Evolutionary conservation across 2,113 vertebrate species (phyloP).

Genomic region (Corydoras sp.): DNA sequence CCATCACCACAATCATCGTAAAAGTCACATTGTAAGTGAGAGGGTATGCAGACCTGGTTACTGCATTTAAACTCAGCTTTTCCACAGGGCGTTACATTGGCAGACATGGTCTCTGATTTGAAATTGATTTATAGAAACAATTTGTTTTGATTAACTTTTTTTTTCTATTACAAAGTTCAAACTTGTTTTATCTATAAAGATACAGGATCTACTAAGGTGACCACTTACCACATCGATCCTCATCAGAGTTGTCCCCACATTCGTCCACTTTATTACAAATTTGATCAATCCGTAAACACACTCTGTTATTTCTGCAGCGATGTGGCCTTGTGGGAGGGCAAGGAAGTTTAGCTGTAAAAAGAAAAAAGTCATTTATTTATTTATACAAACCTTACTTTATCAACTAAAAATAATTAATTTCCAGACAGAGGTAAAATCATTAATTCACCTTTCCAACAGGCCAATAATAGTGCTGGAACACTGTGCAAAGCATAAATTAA

Average conservation of each 20-base stretch:
- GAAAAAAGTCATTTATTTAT: too few species aligned
- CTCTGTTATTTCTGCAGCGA: constrained; percentile 83
- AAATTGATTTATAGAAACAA: too few species aligned
- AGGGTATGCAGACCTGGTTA: constrained; percentile 80
- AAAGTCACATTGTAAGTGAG: constrained; percentile 84
- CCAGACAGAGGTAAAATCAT: too few species aligned
- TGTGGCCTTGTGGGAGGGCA: constrained; percentile 85
- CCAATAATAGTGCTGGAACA: too few species aligned
- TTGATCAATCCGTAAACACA: constrained; percentile 81
- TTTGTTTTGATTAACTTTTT: too few species aligned
- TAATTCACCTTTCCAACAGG: too few species aligned
- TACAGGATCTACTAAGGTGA: too few species aligned
- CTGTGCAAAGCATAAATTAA: too few species aligned
- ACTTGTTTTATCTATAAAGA: too few species aligned
- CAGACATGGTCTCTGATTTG: constrained; percentile 67
- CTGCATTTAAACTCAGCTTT: constrained; percentile 89
- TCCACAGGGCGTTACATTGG: constrained; percentile 79
- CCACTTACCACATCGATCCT: constrained; percentile 82
- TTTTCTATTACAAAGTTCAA: too few species aligned
- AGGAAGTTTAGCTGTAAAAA: constrained; percentile 72
- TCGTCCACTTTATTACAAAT: constrained; percentile 88
- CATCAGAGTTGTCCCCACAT: constrained; percentile 94
- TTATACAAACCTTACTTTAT: too few species aligned
- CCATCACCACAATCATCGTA: constrained; percentile 92
- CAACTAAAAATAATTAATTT: too few species aligned